A percentile compares a stretch with the other conserved stretches of the same genome.
Evolutionary conservation across 2,888 invertebrate species (phyloP).

Genomic region (Pachymerium ferrugineum): DNA sequence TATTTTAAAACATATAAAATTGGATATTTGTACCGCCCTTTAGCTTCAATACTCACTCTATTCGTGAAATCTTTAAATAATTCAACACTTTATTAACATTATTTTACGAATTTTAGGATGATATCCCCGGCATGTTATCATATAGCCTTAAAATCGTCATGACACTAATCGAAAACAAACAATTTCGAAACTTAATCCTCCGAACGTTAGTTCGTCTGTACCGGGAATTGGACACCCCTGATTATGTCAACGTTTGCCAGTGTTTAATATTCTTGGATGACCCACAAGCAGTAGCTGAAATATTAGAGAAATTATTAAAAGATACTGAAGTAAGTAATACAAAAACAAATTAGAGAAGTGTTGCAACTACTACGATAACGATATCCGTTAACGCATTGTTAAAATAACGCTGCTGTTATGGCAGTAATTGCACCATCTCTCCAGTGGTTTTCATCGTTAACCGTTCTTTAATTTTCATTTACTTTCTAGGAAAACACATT

Average conservation of each 20-base stretch:
- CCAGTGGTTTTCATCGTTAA: neutral
- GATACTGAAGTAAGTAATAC: slow-evolving; percentile 57
- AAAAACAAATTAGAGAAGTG: neutral
- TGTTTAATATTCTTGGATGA: slow-evolving; percentile 95
- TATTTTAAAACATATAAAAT: no score
- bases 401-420: no score
- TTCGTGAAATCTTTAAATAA: no score
- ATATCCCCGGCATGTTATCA: slow-evolving; percentile 79
- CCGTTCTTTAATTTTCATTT: slow-evolving; percentile 16
- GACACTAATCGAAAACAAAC: slow-evolving; percentile 90
- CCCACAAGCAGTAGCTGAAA: slow-evolving; percentile 83
- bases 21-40: no score
- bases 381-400: no score
- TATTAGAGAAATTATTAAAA: slow-evolving; percentile 80
- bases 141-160: slow-evolving; percentile 96
- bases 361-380: no score
- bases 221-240: slow-evolving; percentile 79
- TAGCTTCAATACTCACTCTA: no score
- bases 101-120: slow-evolving; percentile 57
- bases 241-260: slow-evolving; percentile 97
- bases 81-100: no score
- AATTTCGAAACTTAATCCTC: slow-evolving; percentile 85
- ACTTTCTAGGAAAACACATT: slow-evolving; percentile 62
- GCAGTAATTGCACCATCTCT: no score
- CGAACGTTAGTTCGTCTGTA: slow-evolving; percentile 84